Base-by-base conservation (phyloP, 2,113 vertebrate species). In the Calyptommatus sinebrachiatus region DNA sequence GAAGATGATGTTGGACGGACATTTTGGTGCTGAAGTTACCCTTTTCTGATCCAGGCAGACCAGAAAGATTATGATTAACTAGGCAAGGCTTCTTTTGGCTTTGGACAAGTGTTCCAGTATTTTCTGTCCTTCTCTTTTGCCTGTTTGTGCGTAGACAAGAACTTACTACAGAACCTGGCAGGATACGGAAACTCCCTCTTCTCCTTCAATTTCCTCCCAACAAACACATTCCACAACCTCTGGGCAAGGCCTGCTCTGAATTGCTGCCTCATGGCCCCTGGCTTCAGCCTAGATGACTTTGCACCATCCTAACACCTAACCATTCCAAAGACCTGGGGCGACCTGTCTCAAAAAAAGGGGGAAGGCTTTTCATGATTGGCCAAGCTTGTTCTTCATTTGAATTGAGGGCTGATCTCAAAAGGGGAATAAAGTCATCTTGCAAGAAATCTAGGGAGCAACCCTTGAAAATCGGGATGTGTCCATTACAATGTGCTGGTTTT, bases 401-500 rank as follows among this genome's bases (percentile, higher is more conserved):
- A 67, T 20, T 57, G 18, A 41, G 3, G n/a, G 35, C 71, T 50
- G 35, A 1, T 14, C 77, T 22, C 46, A 46, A 31, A 63, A 46
- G 48, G 12, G 29, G 65, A 61, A 29, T 4, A 6, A 28, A 8
- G 24, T 46, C 45, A 22, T 75, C 78, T 29, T 4, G 8, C 20
- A 53, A 65, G 57, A 78, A 72, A 63, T 2, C 1, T 24, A 26
- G 16, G 7, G 20, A 81, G 48, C 84, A 78, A 80, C 87, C 73
- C 80, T 86, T 83, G 87, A 82, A 80, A 76, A 69, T 21, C 1
- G 21, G n/a, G n/a, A 46, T 7, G 28, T n/a, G 41, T 20, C 72
- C 50, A n/a, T 57, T 57, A 14, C 46, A 8, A 20, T 48, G 21
- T 46, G 24, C 67, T 61, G 67, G 53, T 71, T 41, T 28, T 24